Percentiles rank a stretch among this genome's conserved stretches.
Conservation (phyloP, 2,888 invertebrate species). For the Atherix ibis region DNA sequence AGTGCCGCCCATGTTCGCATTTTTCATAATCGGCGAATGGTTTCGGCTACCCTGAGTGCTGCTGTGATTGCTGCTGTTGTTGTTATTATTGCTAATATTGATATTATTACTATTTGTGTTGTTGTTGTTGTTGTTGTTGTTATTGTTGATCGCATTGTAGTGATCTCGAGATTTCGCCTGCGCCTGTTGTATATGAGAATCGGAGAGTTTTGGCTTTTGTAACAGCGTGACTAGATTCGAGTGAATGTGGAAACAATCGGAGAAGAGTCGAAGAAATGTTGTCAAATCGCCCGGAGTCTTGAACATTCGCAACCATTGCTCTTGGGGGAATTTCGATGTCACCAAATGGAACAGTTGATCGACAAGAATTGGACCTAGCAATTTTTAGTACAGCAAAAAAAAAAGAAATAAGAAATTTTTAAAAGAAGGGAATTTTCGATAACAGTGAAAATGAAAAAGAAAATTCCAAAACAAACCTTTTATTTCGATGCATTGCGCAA, state of each 20-base stretch:
- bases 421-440: background rate
- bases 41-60: conserved; percentile 4
- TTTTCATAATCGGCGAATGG: conserved; percentile 4
- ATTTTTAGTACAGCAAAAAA: background rate
- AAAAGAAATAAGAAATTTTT: background rate
- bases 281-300: conserved; percentile 80
- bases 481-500: conserved; percentile 65
- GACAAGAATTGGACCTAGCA: conserved; percentile 55
- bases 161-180: conserved; percentile 31
- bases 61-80: conserved; percentile 4
- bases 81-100: conserved; percentile 1
- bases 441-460: background rate
- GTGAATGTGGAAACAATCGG: conserved; percentile 88
- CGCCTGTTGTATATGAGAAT: conserved; percentile 32
- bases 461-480: too few species aligned
- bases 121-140: conserved; percentile 12
- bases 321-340: conserved; percentile 57
- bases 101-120: conserved; percentile 10
- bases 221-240: conserved; percentile 77
- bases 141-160: conserved; percentile 26
- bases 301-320: conserved; percentile 72
- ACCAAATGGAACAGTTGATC: conserved; percentile 76
- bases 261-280: conserved; percentile 82
- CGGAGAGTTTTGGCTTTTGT: conserved; percentile 56
- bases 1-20: too few species aligned